phyloP scores from a whole-genome alignment of 2,888 invertebrate genomes.

The Polylopha cassiicola region DNA sequence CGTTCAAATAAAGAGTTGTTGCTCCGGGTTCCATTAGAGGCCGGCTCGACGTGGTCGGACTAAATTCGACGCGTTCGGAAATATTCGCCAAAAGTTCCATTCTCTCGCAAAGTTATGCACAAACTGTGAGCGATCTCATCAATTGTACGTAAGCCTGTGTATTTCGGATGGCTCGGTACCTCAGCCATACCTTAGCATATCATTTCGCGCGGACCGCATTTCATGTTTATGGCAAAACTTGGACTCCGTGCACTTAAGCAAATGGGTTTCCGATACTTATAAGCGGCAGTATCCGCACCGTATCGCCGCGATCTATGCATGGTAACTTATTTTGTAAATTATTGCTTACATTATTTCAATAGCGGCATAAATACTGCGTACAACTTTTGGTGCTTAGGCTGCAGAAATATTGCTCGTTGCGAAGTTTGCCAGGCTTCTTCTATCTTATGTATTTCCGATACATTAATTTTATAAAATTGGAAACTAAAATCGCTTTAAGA shows the following conservation, averaged over 20 bases:
- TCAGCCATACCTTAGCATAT: constrained; percentile 60
- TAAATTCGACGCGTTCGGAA: constrained; percentile 14
- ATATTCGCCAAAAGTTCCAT: constrained; percentile 12
- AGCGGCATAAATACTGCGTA: constrained; percentile 34
- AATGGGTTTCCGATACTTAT: constrained; percentile 76
- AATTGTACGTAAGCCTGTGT: constrained; percentile 17
- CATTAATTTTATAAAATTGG: too few relatives aligned
- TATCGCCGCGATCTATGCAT: constrained; percentile 59
- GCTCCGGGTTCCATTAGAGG: constrained; percentile 15
- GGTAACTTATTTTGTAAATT: constrained; percentile 54
- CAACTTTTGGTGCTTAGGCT: constrained; percentile 23
- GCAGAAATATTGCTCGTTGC: constrained; percentile 18
- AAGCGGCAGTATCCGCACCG: constrained; percentile 55
- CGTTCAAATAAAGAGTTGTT: constrained; percentile 15
- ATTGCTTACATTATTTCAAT: constrained; percentile 43
- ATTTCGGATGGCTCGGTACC: constrained; percentile 16
- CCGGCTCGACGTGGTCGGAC: constrained; percentile 14
- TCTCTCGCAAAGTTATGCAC: constrained; percentile 17
- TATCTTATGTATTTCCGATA: constrained; percentile 12
- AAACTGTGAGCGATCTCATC: constrained; percentile 21
- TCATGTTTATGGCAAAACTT: constrained; percentile 76
- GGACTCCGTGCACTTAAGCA: constrained; percentile 73
- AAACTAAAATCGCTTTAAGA: too few relatives aligned
- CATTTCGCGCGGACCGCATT: constrained; percentile 68
- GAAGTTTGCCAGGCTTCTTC: constrained; percentile 15